Evolutionary conservation across 2,888 invertebrate species (phyloP).

Genomic region (Andrena minutula): DNA sequence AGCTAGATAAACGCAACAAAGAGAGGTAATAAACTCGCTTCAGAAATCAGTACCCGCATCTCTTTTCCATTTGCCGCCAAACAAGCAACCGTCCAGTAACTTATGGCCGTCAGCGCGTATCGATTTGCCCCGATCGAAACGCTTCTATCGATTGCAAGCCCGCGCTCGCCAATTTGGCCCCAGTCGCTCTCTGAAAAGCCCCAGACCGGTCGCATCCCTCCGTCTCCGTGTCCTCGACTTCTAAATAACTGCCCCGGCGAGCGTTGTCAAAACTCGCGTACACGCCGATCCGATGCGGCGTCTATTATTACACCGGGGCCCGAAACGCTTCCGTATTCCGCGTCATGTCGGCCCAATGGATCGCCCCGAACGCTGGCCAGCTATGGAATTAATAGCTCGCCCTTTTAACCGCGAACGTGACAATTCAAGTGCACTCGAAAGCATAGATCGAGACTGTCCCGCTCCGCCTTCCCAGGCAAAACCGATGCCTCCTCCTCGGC

Average conservation of each 20-base stretch:
- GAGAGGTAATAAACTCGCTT: too few species aligned
- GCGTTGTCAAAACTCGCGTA: conserved; percentile 18
- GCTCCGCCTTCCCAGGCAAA: conserved; percentile 66
- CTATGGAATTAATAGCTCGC: conserved; percentile 35
- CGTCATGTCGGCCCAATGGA: conserved; percentile 20
- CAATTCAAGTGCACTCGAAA: conserved; percentile 70
- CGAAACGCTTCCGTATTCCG: conserved; percentile 14
- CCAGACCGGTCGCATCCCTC: background rate
- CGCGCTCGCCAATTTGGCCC: too few species aligned
- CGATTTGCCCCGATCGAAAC: too few species aligned
- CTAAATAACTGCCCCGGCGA: background rate
- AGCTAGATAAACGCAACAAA: too few species aligned
- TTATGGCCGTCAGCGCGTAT: too few species aligned
- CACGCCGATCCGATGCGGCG: background rate
- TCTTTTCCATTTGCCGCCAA: too few species aligned
- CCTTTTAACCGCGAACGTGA: conserved; percentile 53
- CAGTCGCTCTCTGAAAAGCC: too few species aligned
- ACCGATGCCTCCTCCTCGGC: conserved; percentile 69
- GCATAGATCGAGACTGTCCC: conserved; percentile 62
- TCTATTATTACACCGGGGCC: conserved; percentile 18
- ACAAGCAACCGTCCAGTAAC: too few species aligned
- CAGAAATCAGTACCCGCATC: too few species aligned
- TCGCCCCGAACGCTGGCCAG: conserved; percentile 1
- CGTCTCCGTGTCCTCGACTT: background rate
- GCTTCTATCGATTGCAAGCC: too few species aligned